phyloP scores from a whole-genome alignment of 1,140 invertebrate genomes.

The Drosophila pallidifrons region DNA sequence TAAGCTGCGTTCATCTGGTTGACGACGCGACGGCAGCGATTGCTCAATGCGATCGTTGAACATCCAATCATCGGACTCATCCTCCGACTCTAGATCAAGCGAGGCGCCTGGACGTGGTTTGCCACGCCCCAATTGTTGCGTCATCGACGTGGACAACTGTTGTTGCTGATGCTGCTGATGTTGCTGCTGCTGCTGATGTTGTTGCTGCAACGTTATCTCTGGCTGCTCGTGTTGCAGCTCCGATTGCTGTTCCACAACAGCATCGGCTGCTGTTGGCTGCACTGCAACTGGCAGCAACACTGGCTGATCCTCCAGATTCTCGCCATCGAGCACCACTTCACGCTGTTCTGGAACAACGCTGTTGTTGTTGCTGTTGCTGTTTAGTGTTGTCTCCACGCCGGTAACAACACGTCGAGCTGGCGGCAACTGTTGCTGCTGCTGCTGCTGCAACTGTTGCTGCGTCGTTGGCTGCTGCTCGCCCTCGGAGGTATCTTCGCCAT shows the following conservation, averaged over 20 bases:
- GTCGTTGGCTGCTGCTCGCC: conserved; percentile 46
- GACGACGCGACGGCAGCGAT: conserved; percentile 22
- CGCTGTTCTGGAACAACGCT: conserved; percentile 80
- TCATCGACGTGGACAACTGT: background rate
- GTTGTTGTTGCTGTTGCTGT: background rate
- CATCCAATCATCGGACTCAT: conserved; percentile 69
- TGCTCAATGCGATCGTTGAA: conserved; percentile 50
- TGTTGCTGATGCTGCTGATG: background rate
- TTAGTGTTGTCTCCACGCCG: conserved; percentile 55
- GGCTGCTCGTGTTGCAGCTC: conserved; percentile 4
- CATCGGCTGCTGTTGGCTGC: conserved; percentile 11
- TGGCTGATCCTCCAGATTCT: conserved; percentile 86
- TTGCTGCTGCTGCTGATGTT: conserved; percentile 22
- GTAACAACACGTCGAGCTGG: conserved; percentile 61
- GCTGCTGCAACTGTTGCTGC: conserved; percentile 53
- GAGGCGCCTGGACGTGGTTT: conserved; percentile 51
- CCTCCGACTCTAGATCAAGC: conserved; percentile 64
- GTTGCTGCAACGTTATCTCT: conserved; percentile 15
- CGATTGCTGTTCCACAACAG: background rate
- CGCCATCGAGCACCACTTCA: conserved; percentile 87
- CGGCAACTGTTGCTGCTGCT: conserved; percentile 41
- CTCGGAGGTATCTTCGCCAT: conserved; percentile 82
- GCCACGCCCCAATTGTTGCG: conserved; percentile 12
- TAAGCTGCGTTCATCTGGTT: conserved; percentile 48
- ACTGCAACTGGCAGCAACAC: conserved; percentile 1